Conservation (phyloP, 53 echinoderm and acorn worm species). For the Echinarachnius parma region DNA sequence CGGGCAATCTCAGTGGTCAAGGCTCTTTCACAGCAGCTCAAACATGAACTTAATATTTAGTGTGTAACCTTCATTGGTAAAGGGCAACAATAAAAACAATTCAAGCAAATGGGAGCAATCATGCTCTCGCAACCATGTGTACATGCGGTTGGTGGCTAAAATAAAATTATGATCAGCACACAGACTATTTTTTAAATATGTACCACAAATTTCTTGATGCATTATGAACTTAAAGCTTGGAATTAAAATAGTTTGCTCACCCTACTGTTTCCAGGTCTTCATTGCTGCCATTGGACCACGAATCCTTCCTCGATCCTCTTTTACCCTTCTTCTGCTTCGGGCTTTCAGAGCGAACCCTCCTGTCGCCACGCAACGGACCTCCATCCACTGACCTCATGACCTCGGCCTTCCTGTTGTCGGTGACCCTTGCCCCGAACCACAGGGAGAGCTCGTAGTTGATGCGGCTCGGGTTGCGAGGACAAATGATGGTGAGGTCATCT, state of each 20-base stretch:
- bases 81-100: too few species aligned
- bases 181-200: too few species aligned
- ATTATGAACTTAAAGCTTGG: too few species aligned
- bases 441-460: slow-evolving; percentile 83
- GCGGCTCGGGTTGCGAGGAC: slow-evolving; percentile 77
- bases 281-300: slow-evolving; percentile 28
- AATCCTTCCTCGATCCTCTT: slow-evolving; percentile 49
- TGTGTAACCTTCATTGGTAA: too few species aligned
- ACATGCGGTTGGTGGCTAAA: too few species aligned
- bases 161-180: too few species aligned
- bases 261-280: slow-evolving; percentile 20
- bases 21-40: too few species aligned
- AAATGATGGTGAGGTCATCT: slow-evolving; percentile 77
- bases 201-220: too few species aligned
- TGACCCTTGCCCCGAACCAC: slow-evolving; percentile 93
- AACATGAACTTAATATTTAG: too few species aligned
- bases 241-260: slow-evolving; percentile 4
- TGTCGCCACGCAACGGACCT: slow-evolving; percentile 7
- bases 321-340: slow-evolving; percentile 61
- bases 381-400: slow-evolving; percentile 55
- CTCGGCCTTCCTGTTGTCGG: slow-evolving; percentile 22
- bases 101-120: too few species aligned
- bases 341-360: slow-evolving; percentile 40
- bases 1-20: too few species aligned
- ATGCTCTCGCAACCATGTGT: too few species aligned